A percentile compares a stretch with the other conserved stretches of the same genome.
These are phyloP conservation scores for Pituophis catenifer DNA, from an alignment of 2,113 vertebrate species.

Conservation along the genomic window DNA sequence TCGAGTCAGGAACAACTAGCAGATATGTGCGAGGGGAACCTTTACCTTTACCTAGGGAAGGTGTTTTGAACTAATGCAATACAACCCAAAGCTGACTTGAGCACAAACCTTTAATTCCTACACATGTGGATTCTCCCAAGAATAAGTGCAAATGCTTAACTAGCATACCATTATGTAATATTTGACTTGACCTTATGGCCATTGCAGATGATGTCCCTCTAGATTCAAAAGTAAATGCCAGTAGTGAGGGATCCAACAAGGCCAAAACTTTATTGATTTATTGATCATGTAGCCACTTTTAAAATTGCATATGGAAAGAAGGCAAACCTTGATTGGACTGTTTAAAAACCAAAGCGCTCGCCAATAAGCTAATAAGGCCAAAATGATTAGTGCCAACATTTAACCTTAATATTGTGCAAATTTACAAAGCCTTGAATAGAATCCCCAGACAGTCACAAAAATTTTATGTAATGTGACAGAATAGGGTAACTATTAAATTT, in stretches of 20 bases:
- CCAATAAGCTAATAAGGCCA: conserved; percentile 63
- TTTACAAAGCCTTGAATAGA: background rate
- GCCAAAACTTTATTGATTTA: conserved; percentile 63
- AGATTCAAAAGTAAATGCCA: conserved; percentile 24
- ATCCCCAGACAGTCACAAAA: background rate
- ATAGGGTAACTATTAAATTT: background rate
- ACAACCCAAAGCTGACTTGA: conserved; percentile 21
- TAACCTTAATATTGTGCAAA: background rate
- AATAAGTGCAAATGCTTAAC: conserved; percentile 58
- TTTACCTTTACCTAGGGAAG: background rate
- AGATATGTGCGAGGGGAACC: no score
- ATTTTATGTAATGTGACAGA: background rate
- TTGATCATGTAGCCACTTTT: conserved; percentile 66
- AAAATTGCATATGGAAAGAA: conserved; percentile 73
- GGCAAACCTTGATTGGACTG: conserved; percentile 69
- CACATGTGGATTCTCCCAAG: conserved; percentile 55
- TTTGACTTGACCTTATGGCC: conserved; percentile 49
- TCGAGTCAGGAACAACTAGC: no score
- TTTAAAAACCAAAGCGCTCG: conserved; percentile 68
- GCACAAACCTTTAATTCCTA: conserved; percentile 55
- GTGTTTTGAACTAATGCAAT: conserved; percentile 22
- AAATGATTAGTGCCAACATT: conserved; percentile 38
- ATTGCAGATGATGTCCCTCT: conserved; percentile 49
- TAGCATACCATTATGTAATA: conserved; percentile 52
- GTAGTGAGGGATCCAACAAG: conserved; percentile 41